phyloP scores from a whole-genome alignment of 2,113 vertebrate genomes.

The Irena cyanogastra region DNA sequence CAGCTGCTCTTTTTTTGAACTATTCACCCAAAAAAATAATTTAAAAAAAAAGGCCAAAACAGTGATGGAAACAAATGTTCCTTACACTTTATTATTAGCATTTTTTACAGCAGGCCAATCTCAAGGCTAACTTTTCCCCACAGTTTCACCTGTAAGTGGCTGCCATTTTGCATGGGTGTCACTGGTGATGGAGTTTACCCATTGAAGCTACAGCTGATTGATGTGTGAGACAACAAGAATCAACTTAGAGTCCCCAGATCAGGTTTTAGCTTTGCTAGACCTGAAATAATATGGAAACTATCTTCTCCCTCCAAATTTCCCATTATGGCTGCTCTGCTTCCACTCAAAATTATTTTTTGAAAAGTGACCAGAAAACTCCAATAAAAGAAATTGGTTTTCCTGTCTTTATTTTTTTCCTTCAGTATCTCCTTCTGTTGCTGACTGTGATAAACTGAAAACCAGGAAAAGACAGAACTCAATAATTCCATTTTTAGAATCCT shows the following conservation, averaged over 20 bases:
- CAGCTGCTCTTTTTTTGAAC: neutral
- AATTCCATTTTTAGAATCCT: neutral
- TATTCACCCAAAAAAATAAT: neutral
- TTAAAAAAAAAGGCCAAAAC: rapidly evolving
- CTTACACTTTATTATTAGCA: neutral
- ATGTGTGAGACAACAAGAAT: neutral
- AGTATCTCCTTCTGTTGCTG: neutral
- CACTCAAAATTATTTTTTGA: neutral
- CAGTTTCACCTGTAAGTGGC: neutral
- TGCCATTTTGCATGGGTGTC: neutral
- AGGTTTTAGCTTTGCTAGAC: neutral
- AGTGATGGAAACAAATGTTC: neutral
- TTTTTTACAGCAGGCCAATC: neutral
- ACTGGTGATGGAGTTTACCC: neutral
- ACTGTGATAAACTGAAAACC: neutral
- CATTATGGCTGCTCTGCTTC: neutral
- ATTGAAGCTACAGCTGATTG: neutral
- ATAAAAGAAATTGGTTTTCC: neutral
- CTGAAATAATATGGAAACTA: neutral
- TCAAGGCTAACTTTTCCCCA: neutral
- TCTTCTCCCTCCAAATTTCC: neutral
- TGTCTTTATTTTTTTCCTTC: neutral
- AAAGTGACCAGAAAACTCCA: neutral
- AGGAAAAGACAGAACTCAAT: neutral
- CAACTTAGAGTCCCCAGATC: neutral